Evolutionary conservation across 1,140 invertebrate species (phyloP), one percentile per base, ranked within the genome.

Genomic region (Musca domestica): DNA sequence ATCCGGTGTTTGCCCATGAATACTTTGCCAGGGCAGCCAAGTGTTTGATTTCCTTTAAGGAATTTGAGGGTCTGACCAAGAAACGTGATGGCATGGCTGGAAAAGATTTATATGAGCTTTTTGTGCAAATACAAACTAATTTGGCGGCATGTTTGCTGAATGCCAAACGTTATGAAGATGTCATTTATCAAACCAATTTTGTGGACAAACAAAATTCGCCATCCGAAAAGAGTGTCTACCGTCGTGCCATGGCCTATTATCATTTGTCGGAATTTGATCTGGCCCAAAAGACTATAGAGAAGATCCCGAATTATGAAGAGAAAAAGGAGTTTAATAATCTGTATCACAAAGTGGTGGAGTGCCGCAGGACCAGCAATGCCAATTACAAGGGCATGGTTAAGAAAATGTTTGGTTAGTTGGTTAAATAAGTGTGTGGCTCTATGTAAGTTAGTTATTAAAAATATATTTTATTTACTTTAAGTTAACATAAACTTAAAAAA

Each of bases 341-440:
- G 20, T 71, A 72, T 14, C 73, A 75, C 12, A 74, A 74, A 25
- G 75, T 81, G 15, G 67, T 64, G 1, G 20, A 69, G 3, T 73
- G 77, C 64, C 74, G 77, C 72, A 82, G 78, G 58, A 54, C 69
- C 30, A 75, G 75, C 52, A 73, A 81, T 14, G 72, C 74, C 27
- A 73, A 74, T 41, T 81, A 82, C 65, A 77, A 77, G 17, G 69
- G 74, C 58, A 68, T 81, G n/a, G 74, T 81, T 12, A 73, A 81
- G 65, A 77, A 78, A 25, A 82, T 82, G 80, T 81, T 82, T 58
- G 78, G 69, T 54, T 81, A 80, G 67, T 54, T 81, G 78, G 67
- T 46, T 19, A 41, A 41, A 41, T 5, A 48, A 56, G 20, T 4
- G 27, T 30, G 27, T 20, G 34, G 5, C 27, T 30, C 9, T 30